Base-by-base conservation (phyloP, 1,140 invertebrate genomes). In the Limonius californicus region DNA sequence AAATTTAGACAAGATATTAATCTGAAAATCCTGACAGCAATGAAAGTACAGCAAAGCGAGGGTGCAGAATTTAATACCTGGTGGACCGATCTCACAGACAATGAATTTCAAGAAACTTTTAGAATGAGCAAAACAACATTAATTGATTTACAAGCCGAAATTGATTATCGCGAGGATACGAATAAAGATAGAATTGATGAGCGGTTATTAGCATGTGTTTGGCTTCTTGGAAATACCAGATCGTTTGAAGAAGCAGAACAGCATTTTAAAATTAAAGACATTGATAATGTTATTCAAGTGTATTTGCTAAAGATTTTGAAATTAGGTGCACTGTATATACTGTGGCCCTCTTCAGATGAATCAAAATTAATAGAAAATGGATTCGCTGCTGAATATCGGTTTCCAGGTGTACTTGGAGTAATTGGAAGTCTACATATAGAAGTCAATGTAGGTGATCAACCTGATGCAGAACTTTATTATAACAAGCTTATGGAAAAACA, bases 391-490 rank as follows among this genome's bases (percentile, higher is more conserved):
- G 18, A 55, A 43, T 64, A 61, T 62, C 50, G 58, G 2, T 68
- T 68, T 30, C 64, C 64, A 12, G 64, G 60, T 11, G 59, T 68
- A 20, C 30, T 68, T 56, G 67, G 67, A 9, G 67, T 66, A 1
- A 64, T 68, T 11, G 67, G 64, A 23, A 57, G 59, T 53, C 54
- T 62, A 11, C 59, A 63, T 54, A 58, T 68, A 14, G 32, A 32
- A 15, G 47, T 66, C 9, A 42, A 53, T 14, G 21, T 45, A 6
- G 50, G 27, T 45, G 39, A 61, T 4, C 9, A 53, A 12, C 8
- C n/a, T 15, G 39, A 62, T 12, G 23, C 7, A 2, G 15, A 14
- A 8, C n/a, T 21, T 2, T 66, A 63, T 54, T 64, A 59, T 54
- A 66, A 66, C 39, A 53, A 20, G 27, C 35, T 47, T 19, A 57